Conservation (phyloP, 64 coral and sea anemone species). For the Dendrophyllia cribrosa region DNA sequence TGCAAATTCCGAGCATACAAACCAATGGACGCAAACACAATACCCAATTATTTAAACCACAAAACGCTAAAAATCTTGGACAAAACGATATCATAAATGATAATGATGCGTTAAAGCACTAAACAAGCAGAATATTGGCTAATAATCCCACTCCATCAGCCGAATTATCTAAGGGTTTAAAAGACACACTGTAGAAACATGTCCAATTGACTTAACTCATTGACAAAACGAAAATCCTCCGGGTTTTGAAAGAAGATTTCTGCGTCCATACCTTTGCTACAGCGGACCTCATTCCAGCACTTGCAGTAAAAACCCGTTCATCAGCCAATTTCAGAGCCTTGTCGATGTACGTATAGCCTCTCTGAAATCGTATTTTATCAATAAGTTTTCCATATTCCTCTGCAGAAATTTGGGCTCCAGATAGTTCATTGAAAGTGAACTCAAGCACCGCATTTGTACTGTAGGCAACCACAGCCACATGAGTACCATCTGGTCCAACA, state of each 20-base stretch:
- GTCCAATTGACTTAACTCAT: background rate
- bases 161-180: too few relatives aligned
- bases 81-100: too few relatives aligned
- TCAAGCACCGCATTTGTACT: constrained; percentile 11
- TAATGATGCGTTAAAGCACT: too few relatives aligned
- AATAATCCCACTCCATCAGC: too few relatives aligned
- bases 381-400: constrained; percentile 16
- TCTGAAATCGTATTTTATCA: constrained; percentile 1
- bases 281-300: constrained; percentile 43
- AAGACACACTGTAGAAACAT: too few relatives aligned
- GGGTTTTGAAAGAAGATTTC: background rate
- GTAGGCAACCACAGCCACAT: constrained; percentile 51
- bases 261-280: constrained; percentile 31
- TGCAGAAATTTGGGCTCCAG: constrained; percentile 32
- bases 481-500: constrained; percentile 32
- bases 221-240: too few relatives aligned
- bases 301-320: constrained; percentile 16
- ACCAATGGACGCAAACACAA: too few relatives aligned
- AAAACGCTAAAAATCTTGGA: too few relatives aligned
- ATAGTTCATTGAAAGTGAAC: constrained; percentile 36
- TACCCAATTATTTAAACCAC: too few relatives aligned
- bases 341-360: constrained; percentile 60
- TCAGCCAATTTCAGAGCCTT: constrained; percentile 40
- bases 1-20: too few relatives aligned
- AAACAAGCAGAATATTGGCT: too few relatives aligned